Percentiles rank a stretch among this genome's conserved stretches.
phyloP scores from a whole-genome alignment of 2,797 vertebrate species.

The Huso huso region DNA sequence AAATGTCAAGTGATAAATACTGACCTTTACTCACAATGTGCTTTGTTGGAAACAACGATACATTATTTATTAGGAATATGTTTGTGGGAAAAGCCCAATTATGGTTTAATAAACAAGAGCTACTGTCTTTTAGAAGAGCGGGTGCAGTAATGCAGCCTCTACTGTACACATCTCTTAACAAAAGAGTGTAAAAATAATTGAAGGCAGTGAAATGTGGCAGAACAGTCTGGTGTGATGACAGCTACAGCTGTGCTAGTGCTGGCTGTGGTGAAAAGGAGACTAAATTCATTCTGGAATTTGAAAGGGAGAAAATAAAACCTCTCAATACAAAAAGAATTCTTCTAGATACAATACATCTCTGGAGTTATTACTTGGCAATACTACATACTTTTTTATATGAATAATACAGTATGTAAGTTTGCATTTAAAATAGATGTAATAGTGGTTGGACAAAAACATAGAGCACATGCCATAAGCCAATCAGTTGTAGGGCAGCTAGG shows the following conservation, averaged over 20 bases:
- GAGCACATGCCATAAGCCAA: too few relatives aligned
- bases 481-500: too few relatives aligned
- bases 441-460: too few relatives aligned
- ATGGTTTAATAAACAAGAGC: slow-evolving; percentile 19
- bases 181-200: slow-evolving; percentile 11
- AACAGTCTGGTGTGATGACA: slow-evolving; percentile 8
- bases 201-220: slow-evolving; percentile 11
- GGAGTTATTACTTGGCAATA: too few relatives aligned
- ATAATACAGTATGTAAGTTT: not conserved
- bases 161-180: not conserved
- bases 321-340: too few relatives aligned
- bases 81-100: slow-evolving; percentile 25
- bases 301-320: too few relatives aligned
- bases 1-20: slow-evolving; percentile 17
- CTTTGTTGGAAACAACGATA: slow-evolving; percentile 17
- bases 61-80: slow-evolving; percentile 22
- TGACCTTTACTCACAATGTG: slow-evolving; percentile 13
- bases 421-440: too few relatives aligned
- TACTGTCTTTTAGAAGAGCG: not conserved
- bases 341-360: too few relatives aligned
- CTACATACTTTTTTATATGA: not conserved
- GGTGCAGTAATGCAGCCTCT: not conserved
- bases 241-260: not conserved
- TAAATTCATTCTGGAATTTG: too few relatives aligned
- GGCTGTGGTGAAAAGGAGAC: not conserved